Evolutionary conservation across 2,113 vertebrate species (phyloP).

Genomic region (Menura novaehollandiae): DNA sequence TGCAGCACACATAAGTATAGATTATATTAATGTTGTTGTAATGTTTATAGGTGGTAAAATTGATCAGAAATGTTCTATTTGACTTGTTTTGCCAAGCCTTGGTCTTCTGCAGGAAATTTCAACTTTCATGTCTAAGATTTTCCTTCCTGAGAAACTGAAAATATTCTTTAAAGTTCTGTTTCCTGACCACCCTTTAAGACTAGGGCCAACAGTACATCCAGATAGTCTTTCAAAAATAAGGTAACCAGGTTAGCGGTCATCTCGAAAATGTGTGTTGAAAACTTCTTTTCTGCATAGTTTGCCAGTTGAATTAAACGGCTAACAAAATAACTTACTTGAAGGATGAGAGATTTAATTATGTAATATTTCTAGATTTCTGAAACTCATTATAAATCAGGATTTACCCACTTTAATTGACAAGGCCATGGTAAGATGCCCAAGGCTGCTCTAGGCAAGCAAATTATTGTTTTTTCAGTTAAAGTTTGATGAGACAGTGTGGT

Average conservation of each 20-base stretch:
- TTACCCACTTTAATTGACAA: background rate
- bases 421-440: background rate
- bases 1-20: background rate
- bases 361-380: background rate
- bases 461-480: constrained; percentile 8
- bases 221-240: background rate
- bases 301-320: background rate
- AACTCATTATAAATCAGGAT: background rate
- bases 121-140: background rate
- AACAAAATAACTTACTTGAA: background rate
- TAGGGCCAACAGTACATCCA: background rate
- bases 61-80: background rate
- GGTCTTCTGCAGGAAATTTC: background rate
- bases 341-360: background rate
- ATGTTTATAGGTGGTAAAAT: background rate
- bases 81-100: background rate
- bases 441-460: background rate
- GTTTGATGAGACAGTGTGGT: background rate
- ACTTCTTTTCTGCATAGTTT: background rate
- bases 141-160: background rate
- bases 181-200: background rate
- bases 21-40: background rate
- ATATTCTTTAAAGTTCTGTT: background rate
- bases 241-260: background rate
- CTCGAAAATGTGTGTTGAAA: background rate